Conservation (phyloP, 2,888 invertebrate species). For the Meliscaeva auricollis region DNA sequence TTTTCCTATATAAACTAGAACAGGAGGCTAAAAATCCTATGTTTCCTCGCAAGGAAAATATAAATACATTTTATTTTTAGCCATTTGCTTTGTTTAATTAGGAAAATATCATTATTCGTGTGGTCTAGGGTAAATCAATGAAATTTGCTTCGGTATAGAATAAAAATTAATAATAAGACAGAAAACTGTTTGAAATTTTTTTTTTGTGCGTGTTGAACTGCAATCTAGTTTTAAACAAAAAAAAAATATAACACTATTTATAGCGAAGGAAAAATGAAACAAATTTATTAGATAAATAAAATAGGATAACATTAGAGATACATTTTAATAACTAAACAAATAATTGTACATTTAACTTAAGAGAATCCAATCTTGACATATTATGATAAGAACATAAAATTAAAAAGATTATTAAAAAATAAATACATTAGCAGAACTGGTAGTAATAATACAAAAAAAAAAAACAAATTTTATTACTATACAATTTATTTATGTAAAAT, state of each 20-base stretch:
- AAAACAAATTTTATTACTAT: constrained; percentile 71
- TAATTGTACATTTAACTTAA: constrained; percentile 58
- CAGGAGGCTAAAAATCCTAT: no score
- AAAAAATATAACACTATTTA: constrained; percentile 49
- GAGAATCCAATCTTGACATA: constrained; percentile 28
- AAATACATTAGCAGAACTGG: constrained; percentile 15
- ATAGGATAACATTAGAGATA: constrained; percentile 36
- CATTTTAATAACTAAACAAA: constrained; percentile 20
- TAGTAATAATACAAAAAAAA: constrained; percentile 16
- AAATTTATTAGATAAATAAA: constrained; percentile 62
- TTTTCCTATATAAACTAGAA: no score
- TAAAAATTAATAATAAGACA: no score
- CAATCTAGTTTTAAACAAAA: background rate
- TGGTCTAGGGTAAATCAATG: no score
- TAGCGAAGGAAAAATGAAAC: constrained; percentile 43
- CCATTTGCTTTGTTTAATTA: no score
- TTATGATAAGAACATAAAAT: constrained; percentile 17
- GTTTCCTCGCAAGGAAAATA: no score
- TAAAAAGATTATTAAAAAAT: constrained; percentile 53
- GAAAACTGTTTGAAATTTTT: no score
- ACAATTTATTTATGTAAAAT: constrained; percentile 67
- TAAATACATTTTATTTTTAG: no score
- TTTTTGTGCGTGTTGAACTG: no score
- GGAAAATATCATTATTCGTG: no score
- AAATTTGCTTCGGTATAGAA: no score